phyloP scores from a whole-genome alignment of 2,888 invertebrate species.

The Antheraea yamamai region DNA sequence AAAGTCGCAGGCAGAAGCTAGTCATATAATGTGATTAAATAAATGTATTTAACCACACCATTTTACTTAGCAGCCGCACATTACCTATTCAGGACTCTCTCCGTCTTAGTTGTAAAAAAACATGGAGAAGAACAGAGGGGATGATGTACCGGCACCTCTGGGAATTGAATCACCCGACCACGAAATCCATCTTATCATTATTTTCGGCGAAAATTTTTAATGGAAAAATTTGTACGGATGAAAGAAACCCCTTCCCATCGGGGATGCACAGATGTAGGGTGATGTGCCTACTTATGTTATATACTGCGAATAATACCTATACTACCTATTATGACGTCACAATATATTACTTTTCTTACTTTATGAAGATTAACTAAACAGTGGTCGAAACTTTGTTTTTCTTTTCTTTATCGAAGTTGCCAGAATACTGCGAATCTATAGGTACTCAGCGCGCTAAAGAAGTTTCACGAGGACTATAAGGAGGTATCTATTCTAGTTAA shows the following conservation, averaged over 20 bases:
- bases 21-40: too few relatives aligned
- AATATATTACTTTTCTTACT: not conserved
- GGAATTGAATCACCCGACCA: slow-evolving; percentile 68
- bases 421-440: too few relatives aligned
- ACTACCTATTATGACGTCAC: not conserved
- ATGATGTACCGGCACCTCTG: slow-evolving; percentile 41
- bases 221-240: slow-evolving; percentile 68
- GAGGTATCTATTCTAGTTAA: too few relatives aligned
- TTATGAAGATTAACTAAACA: too few relatives aligned
- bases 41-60: not conserved
- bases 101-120: slow-evolving; percentile 12
- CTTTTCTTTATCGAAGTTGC: too few relatives aligned
- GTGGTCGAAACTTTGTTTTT: too few relatives aligned
- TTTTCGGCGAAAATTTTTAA: slow-evolving; percentile 64
- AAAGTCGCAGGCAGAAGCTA: too few relatives aligned
- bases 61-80: slow-evolving; percentile 2
- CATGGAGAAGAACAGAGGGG: slow-evolving; percentile 14
- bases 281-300: slow-evolving; percentile 14
- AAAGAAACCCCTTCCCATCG: slow-evolving; percentile 63
- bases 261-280: slow-evolving; percentile 33
- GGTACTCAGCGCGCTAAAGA: too few relatives aligned
- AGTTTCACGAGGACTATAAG: too few relatives aligned
- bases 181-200: slow-evolving; percentile 78
- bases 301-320: not conserved
- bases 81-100: slow-evolving; percentile 17